Percentiles rank a stretch among this genome's conserved stretches.
phyloP scores from a whole-genome alignment of 2,797 vertebrate genomes.

The Stomatorhinus walkeri region DNA sequence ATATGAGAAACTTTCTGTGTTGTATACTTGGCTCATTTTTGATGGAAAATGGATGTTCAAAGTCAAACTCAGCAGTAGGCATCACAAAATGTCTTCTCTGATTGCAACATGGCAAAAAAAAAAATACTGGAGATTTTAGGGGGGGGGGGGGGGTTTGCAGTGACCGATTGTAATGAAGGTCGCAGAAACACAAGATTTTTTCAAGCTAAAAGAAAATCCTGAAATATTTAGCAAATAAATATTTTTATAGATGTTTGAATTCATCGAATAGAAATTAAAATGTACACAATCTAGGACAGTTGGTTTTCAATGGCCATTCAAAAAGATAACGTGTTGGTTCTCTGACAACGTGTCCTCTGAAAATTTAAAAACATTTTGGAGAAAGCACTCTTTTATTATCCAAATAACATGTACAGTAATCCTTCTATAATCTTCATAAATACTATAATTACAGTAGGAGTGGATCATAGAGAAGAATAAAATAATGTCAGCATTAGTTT shows the following conservation, averaged over 20 bases:
- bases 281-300: too few species aligned
- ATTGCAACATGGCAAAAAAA: slow-evolving; percentile 44
- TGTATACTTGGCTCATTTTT: slow-evolving; percentile 42
- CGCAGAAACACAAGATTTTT: background rate
- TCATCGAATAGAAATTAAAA: background rate
- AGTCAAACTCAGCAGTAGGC: slow-evolving; percentile 37
- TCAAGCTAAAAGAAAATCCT: background rate
- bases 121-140: slow-evolving; percentile 23
- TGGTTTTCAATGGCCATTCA: background rate
- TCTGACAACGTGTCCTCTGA: background rate
- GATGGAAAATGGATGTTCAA: slow-evolving; percentile 50
- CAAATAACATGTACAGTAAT: background rate
- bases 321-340: background rate
- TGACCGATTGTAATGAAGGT: background rate
- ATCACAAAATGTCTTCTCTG: slow-evolving; percentile 33
- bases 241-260: background rate
- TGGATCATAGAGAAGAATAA: background rate
- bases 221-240: background rate
- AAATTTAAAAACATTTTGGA: background rate
- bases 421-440: slow-evolving; percentile 2
- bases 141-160: background rate
- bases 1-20: slow-evolving; percentile 48
- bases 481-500: background rate
- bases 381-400: slow-evolving; percentile 4
- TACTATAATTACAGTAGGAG: background rate